Evolutionary conservation across 2,113 vertebrate species (phyloP), one percentile per base, ranked within the genome.

Genomic region (Sapayoa aenigma): DNA sequence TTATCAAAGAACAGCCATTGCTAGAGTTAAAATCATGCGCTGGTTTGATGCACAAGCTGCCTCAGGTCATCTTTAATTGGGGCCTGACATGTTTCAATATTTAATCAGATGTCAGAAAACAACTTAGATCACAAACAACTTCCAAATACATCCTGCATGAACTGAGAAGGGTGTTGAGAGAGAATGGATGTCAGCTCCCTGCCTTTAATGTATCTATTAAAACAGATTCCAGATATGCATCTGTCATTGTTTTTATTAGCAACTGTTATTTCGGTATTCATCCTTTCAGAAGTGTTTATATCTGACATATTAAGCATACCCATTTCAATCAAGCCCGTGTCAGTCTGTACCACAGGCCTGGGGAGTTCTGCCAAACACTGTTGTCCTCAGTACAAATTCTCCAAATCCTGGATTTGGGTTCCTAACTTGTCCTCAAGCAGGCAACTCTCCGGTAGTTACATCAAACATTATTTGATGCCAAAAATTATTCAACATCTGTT

Each of bases 81-180:
- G 46, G 44, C 33, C 71, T 93, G 78, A 69, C 33, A 8, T 53
- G 44, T 79, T 94, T 92, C 60, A 79, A 4, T 88, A 82, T 60
- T 81, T 91, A 92, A 89, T 68, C 84, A 77, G 84, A 63, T 71
- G 67, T 90, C 82, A 90, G 63, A 93, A 93, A 87, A 91, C 71
- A 87, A 77, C 41, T 59, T 46, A 8, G 71, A 85, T 87, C 47
- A 59, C 66, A 87, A 85, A 84, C 35, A 85, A 79, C 28, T 84
- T 89, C 68, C 62, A 41, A 82, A 49, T 55, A 83, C 33, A 62
- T 39, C 25, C 66, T 58, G 31, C 46, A 42, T 53, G 49, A 94
- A 83, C 62, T 55, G 62, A 91, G 78, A 44, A 73, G 21, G 14
- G 27, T 5, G 13, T 47, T 75, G 66, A 85, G 47, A 23, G 24